Evolutionary conservation across 2,888 invertebrate genomes (phyloP).

Genomic region (Marronus borbonicus): DNA sequence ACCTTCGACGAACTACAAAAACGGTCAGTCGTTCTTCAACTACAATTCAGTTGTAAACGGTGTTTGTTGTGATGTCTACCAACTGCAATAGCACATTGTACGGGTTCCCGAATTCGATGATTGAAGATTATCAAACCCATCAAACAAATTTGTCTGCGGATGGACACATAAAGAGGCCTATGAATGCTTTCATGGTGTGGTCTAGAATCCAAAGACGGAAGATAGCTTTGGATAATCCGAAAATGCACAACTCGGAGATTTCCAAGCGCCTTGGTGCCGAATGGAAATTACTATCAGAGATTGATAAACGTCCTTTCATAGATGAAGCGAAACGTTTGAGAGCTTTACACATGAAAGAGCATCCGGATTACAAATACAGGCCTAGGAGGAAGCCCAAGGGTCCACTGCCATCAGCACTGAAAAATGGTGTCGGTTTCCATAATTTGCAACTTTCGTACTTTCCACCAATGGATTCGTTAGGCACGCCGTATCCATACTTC

Average conservation of each 20-base stretch:
- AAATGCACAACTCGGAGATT: constrained; percentile 92
- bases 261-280: constrained; percentile 93
- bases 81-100: constrained; percentile 51
- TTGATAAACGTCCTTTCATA: constrained; percentile 96
- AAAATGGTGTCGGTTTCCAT: constrained; percentile 72
- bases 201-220: constrained; percentile 91
- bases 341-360: constrained; percentile 95
- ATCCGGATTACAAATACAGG: constrained; percentile 95
- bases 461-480: constrained; percentile 74
- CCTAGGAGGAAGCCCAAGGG: constrained; percentile 95
- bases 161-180: constrained; percentile 94
- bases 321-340: constrained; percentile 97
- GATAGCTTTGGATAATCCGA: constrained; percentile 95
- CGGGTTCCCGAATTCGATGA: constrained; percentile 59
- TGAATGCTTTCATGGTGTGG: constrained; percentile 99
- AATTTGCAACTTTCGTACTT: constrained; percentile 79
- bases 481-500: constrained; percentile 82
- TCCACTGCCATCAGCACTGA: constrained; percentile 71
- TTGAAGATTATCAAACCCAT: constrained; percentile 64
- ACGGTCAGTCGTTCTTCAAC: constrained; percentile 62
- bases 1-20: constrained; percentile 54
- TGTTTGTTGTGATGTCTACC: constrained; percentile 47
- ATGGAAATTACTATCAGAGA: constrained; percentile 95
- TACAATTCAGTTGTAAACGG: constrained; percentile 52
- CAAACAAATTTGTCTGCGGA: constrained; percentile 67